Evolutionary conservation across 2,113 vertebrate genomes (phyloP).

Genomic region (Dunckerocampus dactyliophorus): DNA sequence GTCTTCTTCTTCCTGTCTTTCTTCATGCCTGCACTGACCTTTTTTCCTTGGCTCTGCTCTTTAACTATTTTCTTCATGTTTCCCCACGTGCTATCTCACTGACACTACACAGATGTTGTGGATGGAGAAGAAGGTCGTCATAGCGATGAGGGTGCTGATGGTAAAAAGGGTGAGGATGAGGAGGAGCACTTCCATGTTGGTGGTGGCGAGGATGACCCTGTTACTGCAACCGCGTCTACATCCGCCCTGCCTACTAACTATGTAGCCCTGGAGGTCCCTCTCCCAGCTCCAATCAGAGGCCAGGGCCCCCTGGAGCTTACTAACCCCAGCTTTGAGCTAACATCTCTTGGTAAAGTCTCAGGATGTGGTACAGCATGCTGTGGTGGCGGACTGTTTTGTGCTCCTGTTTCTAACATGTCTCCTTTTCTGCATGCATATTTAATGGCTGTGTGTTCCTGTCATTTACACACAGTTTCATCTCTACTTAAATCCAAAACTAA

Average conservation of each 20-base stretch:
- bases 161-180: conserved; percentile 50
- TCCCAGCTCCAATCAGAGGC: conserved; percentile 37
- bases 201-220: conserved; percentile 14
- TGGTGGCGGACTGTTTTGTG: background rate
- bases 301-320: conserved; percentile 50
- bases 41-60: conserved; percentile 1
- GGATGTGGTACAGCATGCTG: conserved; percentile 37
- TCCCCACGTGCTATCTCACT: conserved; percentile 13
- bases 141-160: conserved; percentile 35
- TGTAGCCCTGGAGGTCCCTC: conserved; percentile 31
- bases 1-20: too few relatives aligned
- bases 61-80: background rate
- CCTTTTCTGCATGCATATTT: background rate
- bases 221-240: conserved; percentile 24
- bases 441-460: background rate
- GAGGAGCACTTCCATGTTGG: conserved; percentile 25
- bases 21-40: background rate
- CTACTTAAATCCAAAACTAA: conserved; percentile 9
- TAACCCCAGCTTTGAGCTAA: conserved; percentile 63
- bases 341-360: conserved; percentile 59
- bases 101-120: conserved; percentile 44
- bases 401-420: conserved; percentile 6
- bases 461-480: background rate
- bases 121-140: conserved; percentile 36
- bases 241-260: conserved; percentile 55